Evolutionary conservation across 1,140 invertebrate genomes (phyloP).

Genomic region (Scaptomyza pallida): DNA sequence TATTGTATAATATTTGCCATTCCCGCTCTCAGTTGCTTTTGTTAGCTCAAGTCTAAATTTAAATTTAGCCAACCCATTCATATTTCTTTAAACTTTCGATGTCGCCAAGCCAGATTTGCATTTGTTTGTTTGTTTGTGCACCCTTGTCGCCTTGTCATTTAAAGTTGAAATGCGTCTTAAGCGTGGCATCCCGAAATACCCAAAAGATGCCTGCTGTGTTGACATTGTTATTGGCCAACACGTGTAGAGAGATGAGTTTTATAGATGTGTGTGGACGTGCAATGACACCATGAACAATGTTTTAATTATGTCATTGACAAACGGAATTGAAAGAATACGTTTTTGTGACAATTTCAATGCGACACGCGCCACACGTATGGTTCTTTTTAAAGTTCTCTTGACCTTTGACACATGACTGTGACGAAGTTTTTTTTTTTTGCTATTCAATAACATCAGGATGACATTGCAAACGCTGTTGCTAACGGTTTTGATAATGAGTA

Average conservation of each 20-base stretch:
- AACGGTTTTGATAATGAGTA: slow-evolving; percentile 27
- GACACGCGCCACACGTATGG: slow-evolving; percentile 47
- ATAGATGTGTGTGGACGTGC: no score
- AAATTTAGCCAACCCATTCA: slow-evolving; percentile 15
- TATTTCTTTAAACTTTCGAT: slow-evolving; percentile 9
- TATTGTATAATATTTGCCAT: neutral
- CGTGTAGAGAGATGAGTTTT: neutral
- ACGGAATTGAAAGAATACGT: slow-evolving; percentile 38
- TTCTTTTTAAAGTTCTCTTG: slow-evolving; percentile 68
- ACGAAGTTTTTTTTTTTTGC: slow-evolving; percentile 49
- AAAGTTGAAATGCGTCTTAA: no score
- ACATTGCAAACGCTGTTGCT: slow-evolving; percentile 37
- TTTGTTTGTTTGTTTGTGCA: no score
- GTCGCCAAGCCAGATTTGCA: slow-evolving; percentile 9
- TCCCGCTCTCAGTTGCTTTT: neutral
- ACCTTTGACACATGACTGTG: slow-evolving; percentile 53
- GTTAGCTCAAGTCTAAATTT: slow-evolving; percentile 29
- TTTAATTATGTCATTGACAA: slow-evolving; percentile 64
- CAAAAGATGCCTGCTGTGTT: neutral
- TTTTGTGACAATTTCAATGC: slow-evolving; percentile 66
- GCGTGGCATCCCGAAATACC: neutral
- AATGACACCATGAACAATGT: slow-evolving; percentile 6
- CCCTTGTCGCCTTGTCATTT: neutral
- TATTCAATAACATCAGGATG: slow-evolving; percentile 35
- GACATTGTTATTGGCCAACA: neutral